A percentile compares a stretch with the other conserved stretches of the same genome.
Evolutionary conservation across 1,140 invertebrate species (phyloP).

Genomic region (Harpegnathos saltator): DNA sequence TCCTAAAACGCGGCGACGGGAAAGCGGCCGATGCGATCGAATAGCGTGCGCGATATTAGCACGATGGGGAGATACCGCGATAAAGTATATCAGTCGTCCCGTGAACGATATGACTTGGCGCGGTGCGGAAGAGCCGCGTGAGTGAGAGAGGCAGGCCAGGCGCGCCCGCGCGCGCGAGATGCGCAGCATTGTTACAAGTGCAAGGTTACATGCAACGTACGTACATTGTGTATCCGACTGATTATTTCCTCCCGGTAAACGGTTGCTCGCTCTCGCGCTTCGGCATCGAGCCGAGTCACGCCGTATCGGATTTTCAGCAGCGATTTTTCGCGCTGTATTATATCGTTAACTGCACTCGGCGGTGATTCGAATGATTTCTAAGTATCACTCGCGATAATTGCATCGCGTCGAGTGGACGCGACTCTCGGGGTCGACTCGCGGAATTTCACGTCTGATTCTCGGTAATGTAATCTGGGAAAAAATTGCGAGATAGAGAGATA

Average conservation of each 20-base stretch:
- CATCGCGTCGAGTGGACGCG: too few species aligned
- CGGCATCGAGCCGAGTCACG: not conserved
- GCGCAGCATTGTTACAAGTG: slow-evolving; percentile 68
- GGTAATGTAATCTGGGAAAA: too few species aligned
- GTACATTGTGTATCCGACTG: slow-evolving; percentile 59
- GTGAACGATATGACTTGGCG: not conserved
- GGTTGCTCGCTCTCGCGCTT: slow-evolving; percentile 46
- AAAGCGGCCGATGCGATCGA: too few species aligned
- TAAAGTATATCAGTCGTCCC: slow-evolving; percentile 9
- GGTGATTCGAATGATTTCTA: too few species aligned
- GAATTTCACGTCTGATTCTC: too few species aligned
- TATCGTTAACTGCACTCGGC: too few species aligned
- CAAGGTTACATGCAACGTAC: slow-evolving; percentile 70
- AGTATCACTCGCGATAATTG: too few species aligned
- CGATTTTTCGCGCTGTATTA: too few species aligned
- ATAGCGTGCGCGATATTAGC: not conserved
- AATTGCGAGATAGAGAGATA: too few species aligned
- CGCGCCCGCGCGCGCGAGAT: slow-evolving; percentile 24
- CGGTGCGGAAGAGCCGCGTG: not conserved
- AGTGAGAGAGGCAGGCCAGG: too few species aligned
- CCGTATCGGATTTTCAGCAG: not conserved
- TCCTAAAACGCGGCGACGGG: too few species aligned
- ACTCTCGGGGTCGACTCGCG: too few species aligned
- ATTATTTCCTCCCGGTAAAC: slow-evolving; percentile 65
- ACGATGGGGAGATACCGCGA: not conserved